Conservation (phyloP, 2,113 vertebrate genomes). For the Tachysurus fulvidraco region DNA sequence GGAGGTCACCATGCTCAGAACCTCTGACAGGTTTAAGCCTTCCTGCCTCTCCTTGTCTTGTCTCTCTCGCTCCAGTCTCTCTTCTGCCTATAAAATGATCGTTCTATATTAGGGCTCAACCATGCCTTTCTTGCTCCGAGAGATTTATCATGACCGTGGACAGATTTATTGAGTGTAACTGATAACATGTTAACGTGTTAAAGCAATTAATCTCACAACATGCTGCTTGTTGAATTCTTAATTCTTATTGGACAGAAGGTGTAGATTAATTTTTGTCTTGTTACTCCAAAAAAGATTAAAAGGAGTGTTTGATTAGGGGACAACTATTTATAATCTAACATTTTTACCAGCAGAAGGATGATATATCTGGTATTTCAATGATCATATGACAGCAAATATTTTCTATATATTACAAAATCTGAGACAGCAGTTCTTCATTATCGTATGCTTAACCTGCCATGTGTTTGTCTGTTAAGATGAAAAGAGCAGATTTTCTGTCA, state of each 20-base stretch:
- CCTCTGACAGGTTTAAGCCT: slow-evolving; percentile 62
- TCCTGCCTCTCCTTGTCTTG: slow-evolving; percentile 60
- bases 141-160: slow-evolving; percentile 6
- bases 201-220: background rate
- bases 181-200: background rate
- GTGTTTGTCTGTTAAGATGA: too few relatives aligned
- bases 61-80: slow-evolving; percentile 57
- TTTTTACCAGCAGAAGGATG: background rate
- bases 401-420: too few relatives aligned
- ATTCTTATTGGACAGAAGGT: background rate
- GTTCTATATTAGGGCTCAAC: background rate
- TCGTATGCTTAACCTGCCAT: background rate
- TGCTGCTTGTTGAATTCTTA: background rate
- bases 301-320: background rate
- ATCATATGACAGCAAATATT: too few relatives aligned
- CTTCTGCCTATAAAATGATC: slow-evolving; percentile 62
- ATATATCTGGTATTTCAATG: background rate
- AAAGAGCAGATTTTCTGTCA: too few relatives aligned
- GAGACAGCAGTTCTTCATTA: too few relatives aligned
- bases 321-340: background rate
- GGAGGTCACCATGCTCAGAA: slow-evolving; percentile 69
- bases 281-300: background rate
- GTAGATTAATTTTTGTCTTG: background rate
- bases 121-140: slow-evolving; percentile 10
- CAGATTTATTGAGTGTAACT: background rate